Evolutionary conservation across 2,113 vertebrate species (phyloP).

Genomic region (Vicugna pacos): DNA sequence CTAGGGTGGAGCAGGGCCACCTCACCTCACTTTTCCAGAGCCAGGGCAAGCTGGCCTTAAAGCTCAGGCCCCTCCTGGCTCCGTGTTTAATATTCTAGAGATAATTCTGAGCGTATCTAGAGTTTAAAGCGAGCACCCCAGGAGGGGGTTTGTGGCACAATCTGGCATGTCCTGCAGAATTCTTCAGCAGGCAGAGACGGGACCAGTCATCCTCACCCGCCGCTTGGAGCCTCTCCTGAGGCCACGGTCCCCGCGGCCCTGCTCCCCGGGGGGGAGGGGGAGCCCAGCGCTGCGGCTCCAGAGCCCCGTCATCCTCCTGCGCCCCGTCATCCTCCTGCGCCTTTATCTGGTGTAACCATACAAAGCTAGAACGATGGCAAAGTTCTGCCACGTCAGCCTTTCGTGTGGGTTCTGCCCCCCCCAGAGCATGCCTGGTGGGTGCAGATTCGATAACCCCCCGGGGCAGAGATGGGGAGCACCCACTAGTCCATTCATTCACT

Average conservation of each 20-base stretch:
- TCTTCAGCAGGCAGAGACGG: neutral
- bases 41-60: neutral
- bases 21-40: neutral
- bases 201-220: neutral
- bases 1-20: neutral
- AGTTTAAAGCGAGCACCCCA: neutral
- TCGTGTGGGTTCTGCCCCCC: neutral
- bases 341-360: neutral
- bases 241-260: fast-evolving
- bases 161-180: neutral
- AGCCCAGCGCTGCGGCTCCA: neutral
- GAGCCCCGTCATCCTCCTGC: neutral
- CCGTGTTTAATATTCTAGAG: neutral
- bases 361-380: neutral
- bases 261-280: neutral
- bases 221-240: fast-evolving
- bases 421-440: no score
- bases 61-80: neutral
- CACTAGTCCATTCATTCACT: neutral
- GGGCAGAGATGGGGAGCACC: neutral
- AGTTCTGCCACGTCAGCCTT: neutral
- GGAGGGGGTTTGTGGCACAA: neutral
- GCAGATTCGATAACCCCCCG: fast-evolving
- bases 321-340: neutral
- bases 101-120: neutral